phyloP scores from a whole-genome alignment of 2,888 invertebrate genomes.

The Scaptomyza tumidula region DNA sequence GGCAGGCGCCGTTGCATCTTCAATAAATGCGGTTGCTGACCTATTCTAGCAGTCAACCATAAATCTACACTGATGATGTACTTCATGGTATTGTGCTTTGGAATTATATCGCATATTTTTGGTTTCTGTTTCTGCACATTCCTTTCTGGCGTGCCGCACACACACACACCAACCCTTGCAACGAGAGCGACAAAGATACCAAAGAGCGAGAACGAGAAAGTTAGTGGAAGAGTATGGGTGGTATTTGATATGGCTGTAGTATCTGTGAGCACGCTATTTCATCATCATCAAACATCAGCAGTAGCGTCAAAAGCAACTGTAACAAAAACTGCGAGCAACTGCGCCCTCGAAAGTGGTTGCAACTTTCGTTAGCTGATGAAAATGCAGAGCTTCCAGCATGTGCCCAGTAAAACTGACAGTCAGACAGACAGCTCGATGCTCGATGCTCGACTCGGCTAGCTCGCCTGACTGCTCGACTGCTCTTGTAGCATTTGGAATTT shows the following conservation, averaged over 20 bases:
- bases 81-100: constrained; percentile 80
- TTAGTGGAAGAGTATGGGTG: not conserved
- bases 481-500: constrained; percentile 46
- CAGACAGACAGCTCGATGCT: not conserved
- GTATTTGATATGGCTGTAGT: constrained; percentile 22
- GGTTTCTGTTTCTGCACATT: constrained; percentile 78
- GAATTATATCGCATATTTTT: constrained; percentile 82
- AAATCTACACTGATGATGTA: constrained; percentile 82
- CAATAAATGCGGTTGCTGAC: constrained; percentile 80
- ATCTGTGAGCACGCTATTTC: constrained; percentile 73
- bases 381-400: constrained; percentile 63
- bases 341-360: constrained; percentile 55
- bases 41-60: constrained; percentile 82
- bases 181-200: not conserved
- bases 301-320: constrained; percentile 34
- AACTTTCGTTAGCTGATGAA: constrained; percentile 75
- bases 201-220: too few relatives aligned
- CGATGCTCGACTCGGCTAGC: not conserved
- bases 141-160: constrained; percentile 71
- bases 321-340: constrained; percentile 23
- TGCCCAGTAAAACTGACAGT: constrained; percentile 24
- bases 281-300: constrained; percentile 76
- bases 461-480: constrained; percentile 4
- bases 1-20: constrained; percentile 52
- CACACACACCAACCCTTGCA: constrained; percentile 30